phyloP scores from a whole-genome alignment of 1,140 invertebrate species.

The Octopus bimaculoides region DNA sequence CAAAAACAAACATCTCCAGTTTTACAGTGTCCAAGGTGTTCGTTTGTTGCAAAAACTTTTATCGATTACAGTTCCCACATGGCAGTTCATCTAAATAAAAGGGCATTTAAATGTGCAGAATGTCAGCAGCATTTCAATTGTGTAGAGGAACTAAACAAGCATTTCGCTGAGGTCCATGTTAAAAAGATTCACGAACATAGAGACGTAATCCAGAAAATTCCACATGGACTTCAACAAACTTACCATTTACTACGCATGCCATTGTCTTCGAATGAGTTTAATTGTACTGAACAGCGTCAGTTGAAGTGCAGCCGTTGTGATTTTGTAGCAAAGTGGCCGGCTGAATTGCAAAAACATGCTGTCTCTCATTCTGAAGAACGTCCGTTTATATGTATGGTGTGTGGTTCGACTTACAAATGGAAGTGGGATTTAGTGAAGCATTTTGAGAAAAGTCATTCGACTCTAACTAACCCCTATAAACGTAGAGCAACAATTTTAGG shows the following conservation, averaged over 20 bases:
- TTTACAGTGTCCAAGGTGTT: conserved; percentile 42
- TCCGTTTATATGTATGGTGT: conserved; percentile 55
- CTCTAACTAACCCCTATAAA: conserved; percentile 55
- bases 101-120: conserved; percentile 51
- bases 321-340: conserved; percentile 56
- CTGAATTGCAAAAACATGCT: conserved; percentile 56
- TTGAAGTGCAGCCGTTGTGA: conserved; percentile 53
- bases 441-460: conserved; percentile 54
- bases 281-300: conserved; percentile 33
- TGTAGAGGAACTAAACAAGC: conserved; percentile 49
- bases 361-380: conserved; percentile 53
- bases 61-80: conserved; percentile 49
- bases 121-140: conserved; percentile 49
- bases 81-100: conserved; percentile 47
- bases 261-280: conserved; percentile 25
- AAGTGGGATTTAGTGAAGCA: conserved; percentile 58
- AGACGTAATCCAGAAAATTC: conserved; percentile 50
- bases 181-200: conserved; percentile 48
- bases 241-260: conserved; percentile 53
- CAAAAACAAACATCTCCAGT: conserved; percentile 16
- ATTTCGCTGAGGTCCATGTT: conserved; percentile 43
- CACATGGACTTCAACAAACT: conserved; percentile 50
- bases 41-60: conserved; percentile 41
- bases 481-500: conserved; percentile 37
- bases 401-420: conserved; percentile 56